Base-by-base conservation (phyloP, 2,888 invertebrate genomes). In the Caenorhabditis auriculariae region DNA sequence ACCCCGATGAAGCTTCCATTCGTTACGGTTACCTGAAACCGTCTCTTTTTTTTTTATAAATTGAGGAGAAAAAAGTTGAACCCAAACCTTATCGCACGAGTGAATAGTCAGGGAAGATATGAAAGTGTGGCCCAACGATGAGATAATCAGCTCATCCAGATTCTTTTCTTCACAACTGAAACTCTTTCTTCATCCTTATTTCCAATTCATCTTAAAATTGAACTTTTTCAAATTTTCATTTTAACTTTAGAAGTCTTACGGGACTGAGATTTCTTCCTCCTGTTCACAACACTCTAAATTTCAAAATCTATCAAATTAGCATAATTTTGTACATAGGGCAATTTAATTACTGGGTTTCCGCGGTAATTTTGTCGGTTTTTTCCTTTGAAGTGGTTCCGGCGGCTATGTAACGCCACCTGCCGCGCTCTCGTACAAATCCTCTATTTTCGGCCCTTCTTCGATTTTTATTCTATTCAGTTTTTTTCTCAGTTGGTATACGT, bases 1-100 rank as follows among this genome's bases (percentile, higher is more conserved):
- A 66, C 67, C 1, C 72, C 69, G 9, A 64, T 26, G 21, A 72
- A 68, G 32, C 66, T 63, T 28, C 67, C 72, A 62, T 72, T 72
- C 39, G 53, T 49, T 32, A 72, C 51, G 24, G 61, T 67, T n/a
- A 69, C 72, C 63, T 64, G 39, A 28, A 41, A 15, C 6, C 19
- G 15, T 19, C 7, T n/a, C 19, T 19, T 15, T 41, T 15, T 9
- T 19, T 7, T n/a, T 7, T n/a, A 41, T 41, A 19, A 15, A 7
- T 41, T 41, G 6, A 15, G n/a, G 17, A 15, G 58, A 53, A 32
- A 32, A n/a, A n/a, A n/a, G n/a, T n/a, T n/a, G n/a, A n/a, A n/a
- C n/a, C 27, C 37, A 44, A 26, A 65, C 65, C 53, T 58, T 63
- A 28, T 57, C 52, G 49, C 72, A 73, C 24, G 70, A 65, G 54